Percentiles rank a stretch among this genome's conserved stretches.
Conservation (phyloP, 2,888 invertebrate genomes). For the Drosophila kambysellisi region DNA sequence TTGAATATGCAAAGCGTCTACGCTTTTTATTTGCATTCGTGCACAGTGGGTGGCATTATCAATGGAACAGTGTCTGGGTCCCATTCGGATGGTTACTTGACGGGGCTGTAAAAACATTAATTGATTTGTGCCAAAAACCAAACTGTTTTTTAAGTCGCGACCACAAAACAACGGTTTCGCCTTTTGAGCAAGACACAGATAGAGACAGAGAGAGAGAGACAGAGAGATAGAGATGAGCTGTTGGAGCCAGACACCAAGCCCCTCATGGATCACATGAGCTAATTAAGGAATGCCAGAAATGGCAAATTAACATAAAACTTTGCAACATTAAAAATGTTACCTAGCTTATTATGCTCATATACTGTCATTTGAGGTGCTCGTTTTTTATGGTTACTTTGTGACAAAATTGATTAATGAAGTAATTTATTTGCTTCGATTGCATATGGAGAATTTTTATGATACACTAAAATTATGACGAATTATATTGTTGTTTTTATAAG, state of each 20-base stretch:
- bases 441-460: constrained; percentile 62
- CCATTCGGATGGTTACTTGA: constrained; percentile 29
- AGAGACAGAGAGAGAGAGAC: background rate
- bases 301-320: constrained; percentile 80
- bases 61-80: constrained; percentile 30
- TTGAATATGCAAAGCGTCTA: constrained; percentile 68
- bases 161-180: constrained; percentile 3
- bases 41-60: constrained; percentile 76
- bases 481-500: constrained; percentile 32
- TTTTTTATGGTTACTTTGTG: constrained; percentile 77
- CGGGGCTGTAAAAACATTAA: constrained; percentile 64
- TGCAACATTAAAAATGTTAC: constrained; percentile 74
- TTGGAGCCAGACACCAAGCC: constrained; percentile 14
- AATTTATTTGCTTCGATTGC: constrained; percentile 65
- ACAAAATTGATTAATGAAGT: constrained; percentile 79
- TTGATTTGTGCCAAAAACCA: constrained; percentile 75
- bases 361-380: constrained; percentile 46
- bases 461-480: constrained; percentile 66
- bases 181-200: background rate
- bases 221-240: background rate
- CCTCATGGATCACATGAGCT: constrained; percentile 39
- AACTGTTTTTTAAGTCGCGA: constrained; percentile 59
- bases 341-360: constrained; percentile 69
- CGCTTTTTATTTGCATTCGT: constrained; percentile 68
- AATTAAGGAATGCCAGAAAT: constrained; percentile 74